Base-by-base conservation (phyloP, 2,888 invertebrate species). In the Elmis aenea region DNA sequence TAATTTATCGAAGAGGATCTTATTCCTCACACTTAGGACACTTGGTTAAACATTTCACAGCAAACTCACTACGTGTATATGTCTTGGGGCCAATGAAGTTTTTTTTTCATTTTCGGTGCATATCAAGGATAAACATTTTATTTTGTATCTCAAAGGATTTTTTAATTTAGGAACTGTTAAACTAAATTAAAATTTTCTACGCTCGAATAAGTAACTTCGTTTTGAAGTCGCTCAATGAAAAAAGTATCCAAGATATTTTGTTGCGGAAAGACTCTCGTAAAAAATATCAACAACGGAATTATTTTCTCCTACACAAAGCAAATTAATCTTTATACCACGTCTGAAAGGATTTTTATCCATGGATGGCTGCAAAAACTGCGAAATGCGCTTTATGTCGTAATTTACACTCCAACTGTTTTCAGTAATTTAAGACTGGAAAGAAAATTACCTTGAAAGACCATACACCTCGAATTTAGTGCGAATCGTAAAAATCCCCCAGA, bases 391-490 rank as follows among this genome's bases (percentile, higher is more conserved):
- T 50, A 46, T 50, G 57, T 55, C 57, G 60, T 61, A 61, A 61
- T 58, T 62, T 48, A 61, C 62, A 62, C 58, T 60, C 54, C 58
- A 61, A 55, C 57, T 59, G 52, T 60, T 63, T 57, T 48, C 51
- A 46, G 60, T 61, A 61, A 63, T 62, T 62, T 57, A 53, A 55
- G 52, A 51, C 43, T 50, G 24, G 51, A 55, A 55, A 57, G 61
- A 59, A 61, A 59, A 61, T 61, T 61, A 61, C 61, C 58, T 59
- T 54, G 51, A 55, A 53, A 50, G 54, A 48, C 49, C 54, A 46
- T 57, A 52, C 57, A 54, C 54, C 53, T 52, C 51, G 53, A 54
- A 59, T 59, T 60, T 59, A 56, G 57, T 56, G 52, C 54, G 41
- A 52, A 57, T 57, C 53, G 58, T 58, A 57, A 57, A 58, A 52